These are phyloP conservation scores for Halcyon malimbica DNA, from an alignment of 2,113 vertebrate species.

Conservation along the genomic window DNA sequence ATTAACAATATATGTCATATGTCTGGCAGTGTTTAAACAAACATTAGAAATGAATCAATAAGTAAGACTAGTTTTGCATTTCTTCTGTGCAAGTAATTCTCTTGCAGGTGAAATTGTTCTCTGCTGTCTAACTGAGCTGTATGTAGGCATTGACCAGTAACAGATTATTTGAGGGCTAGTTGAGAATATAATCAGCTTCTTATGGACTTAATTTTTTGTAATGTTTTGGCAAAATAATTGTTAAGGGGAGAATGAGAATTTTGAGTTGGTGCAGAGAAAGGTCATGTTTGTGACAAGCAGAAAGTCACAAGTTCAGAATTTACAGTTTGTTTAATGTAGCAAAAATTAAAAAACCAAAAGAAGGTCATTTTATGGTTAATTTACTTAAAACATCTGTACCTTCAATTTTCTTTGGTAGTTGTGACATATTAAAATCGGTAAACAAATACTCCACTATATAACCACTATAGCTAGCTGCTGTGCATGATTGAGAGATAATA, in stretches of 20 bases:
- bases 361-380: background rate
- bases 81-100: background rate
- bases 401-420: background rate
- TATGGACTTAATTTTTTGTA: background rate
- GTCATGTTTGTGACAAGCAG: background rate
- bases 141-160: background rate
- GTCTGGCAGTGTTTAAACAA: background rate
- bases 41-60: background rate
- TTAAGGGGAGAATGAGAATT: background rate
- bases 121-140: background rate
- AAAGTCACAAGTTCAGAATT: background rate
- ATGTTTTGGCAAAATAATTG: background rate
- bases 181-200: background rate
- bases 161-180: background rate
- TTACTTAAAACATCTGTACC: background rate
- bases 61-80: background rate
- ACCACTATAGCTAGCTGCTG: rapidly evolving
- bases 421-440: background rate
- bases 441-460: background rate
- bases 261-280: background rate
- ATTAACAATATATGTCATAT: background rate
- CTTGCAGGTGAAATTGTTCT: background rate
- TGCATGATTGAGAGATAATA: background rate
- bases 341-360: background rate
- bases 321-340: background rate